phyloP scores from a whole-genome alignment of 1,140 invertebrate genomes.

The Psilanteris sp. region DNA sequence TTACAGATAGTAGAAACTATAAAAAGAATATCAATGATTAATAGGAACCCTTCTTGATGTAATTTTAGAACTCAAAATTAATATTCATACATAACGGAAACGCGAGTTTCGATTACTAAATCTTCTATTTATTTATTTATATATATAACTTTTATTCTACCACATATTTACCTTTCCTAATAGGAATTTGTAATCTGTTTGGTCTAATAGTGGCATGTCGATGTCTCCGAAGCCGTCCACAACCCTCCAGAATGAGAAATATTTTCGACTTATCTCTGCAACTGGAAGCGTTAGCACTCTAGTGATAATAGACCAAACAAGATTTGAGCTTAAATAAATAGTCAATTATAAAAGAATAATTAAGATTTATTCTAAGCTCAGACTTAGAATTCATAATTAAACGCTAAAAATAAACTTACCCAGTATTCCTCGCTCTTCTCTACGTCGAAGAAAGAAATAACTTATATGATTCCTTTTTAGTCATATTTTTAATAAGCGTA shows the following conservation, averaged over 20 bases:
- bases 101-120: conserved; percentile 6
- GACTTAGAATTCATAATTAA: no score
- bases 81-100: no score
- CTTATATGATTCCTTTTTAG: conserved; percentile 11
- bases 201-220: conserved; percentile 69
- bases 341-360: no score
- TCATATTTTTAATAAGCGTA: conserved; percentile 10
- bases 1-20: no score
- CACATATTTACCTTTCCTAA: conserved; percentile 68
- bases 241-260: conserved; percentile 73
- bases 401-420: conserved; percentile 9
- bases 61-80: no score
- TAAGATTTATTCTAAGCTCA: no score
- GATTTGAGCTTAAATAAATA: no score
- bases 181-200: conserved; percentile 65
- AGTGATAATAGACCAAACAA: no score
- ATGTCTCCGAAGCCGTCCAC: conserved; percentile 67
- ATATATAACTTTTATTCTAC: background rate
- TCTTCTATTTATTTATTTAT: background rate
- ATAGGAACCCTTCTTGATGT: no score
- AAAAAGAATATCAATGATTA: no score
- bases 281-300: conserved; percentile 27
- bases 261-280: conserved; percentile 50
- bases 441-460: conserved; percentile 22
- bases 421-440: background rate